Base-by-base conservation (phyloP, 2,888 invertebrate species). In the Cybosia mesomella region DNA sequence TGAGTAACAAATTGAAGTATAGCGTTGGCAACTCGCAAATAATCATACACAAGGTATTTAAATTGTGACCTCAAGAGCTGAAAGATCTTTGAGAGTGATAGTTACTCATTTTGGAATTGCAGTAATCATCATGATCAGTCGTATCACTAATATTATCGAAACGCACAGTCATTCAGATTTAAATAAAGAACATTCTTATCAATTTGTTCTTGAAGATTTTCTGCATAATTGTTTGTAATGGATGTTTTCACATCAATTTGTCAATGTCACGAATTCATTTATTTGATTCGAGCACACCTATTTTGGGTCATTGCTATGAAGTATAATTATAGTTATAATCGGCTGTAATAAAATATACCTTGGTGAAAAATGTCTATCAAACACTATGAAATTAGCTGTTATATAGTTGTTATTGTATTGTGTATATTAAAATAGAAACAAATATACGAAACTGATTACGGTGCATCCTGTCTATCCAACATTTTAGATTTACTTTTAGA, bases 1-100 rank as follows among this genome's bases (percentile, higher is more conserved):
- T 88, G 83, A 86, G 88, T 86, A 88, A 90, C 91, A 92, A 93
- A 92, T 91, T 92, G 91, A 88, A 89, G 87, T 88, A 83, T 87
- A 83, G 87, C 80, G 80, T 81, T 73, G 81, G 87, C 86, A 91
- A 89, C 89, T 90, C 85, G 84, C 89, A 92, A 92, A 92, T 92
- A 92, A 92, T 91, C 91, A 93, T 92, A 89, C 89, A 89, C 88
- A 89, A 89, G 89, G 88, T 90, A 85, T 80, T 82, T 83, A 84
- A 87, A 87, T 90, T 88, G 79, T 67, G 80, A 85, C 85, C 80
- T 81, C 75, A 77, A 82, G 72, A 82, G 74, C 80, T 68, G 68
- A 82, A 90, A 91, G 86, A 24, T 28, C 24, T 24, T n/a, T 49
- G n/a, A n/a, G 18, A 5, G 15, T 2, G 0, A 4, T 15, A 5